Base-by-base conservation (phyloP, 2,888 invertebrate species). In the Shargacucullia verbasci region DNA sequence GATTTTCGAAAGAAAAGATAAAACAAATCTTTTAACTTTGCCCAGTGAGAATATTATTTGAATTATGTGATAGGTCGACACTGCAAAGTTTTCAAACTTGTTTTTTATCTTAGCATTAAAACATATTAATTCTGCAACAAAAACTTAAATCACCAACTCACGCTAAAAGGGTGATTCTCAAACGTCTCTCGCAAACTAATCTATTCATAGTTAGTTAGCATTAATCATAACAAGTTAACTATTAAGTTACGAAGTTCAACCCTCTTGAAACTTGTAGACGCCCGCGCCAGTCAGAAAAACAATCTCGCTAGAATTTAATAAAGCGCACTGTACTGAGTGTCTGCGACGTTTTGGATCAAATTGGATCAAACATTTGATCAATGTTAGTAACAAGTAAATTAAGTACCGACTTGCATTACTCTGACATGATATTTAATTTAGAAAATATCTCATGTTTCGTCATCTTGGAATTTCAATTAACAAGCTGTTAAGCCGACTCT, bases 291-390 rank as follows among this genome's bases (percentile, higher is more conserved):
- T 59, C 65, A 70, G 70, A 76, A 73, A 69, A 70, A 81, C 70
- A 78, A 70, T 77, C 70, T 75, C 73, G 69, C 57, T 70, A 70
- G 74, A 81, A 81, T 81, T 77, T 77, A 78, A 80, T 80, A 79
- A 79, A 71, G 74, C 70, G 67, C 76, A 72, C 72, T 75, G 74
- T 73, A 66, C 72, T 69, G 59, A 70, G 73, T 60, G 70, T 70
- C 75, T 69, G 47, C 52, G 54, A 59, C 54, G 50, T 58, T 57
- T 52, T 76, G 57, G 70, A 37, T 29, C 53, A 64, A 64, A 35
- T 65, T 60, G 38, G 54, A 1, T 12, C 45, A 37, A 59, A 65
- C 43, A 35, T 61, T 67, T 50, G 29, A n/a, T 3, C 14, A 35
- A 34, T 35, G 68, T 43, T 60, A 41, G n/a, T 43, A 34, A 67